Base-by-base conservation (phyloP, 2,797 vertebrate genomes). In the Buceros bicornis region DNA sequence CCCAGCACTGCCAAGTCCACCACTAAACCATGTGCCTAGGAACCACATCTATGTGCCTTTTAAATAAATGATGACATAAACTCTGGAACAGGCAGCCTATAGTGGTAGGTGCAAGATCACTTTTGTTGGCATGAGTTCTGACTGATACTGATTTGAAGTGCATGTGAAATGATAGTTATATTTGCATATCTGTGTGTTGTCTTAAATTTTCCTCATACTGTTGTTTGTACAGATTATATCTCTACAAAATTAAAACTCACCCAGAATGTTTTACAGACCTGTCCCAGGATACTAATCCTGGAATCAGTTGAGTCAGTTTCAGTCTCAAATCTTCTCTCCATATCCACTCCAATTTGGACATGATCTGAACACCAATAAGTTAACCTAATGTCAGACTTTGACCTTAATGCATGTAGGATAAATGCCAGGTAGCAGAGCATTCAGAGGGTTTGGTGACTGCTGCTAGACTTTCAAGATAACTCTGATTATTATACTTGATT, bases 401-500 rank as follows among this genome's bases (percentile, higher is more conserved):
- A 82, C 42, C 8, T 92, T 80, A 53, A 70, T 18, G n/a, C 4
- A 16, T 6, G 16, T 13, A 47, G 53, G 67, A 80, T 74, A 80
- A 90, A 88, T 28, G 28, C 19, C 7, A 16, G 45, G 48, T 13
- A 66, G 57, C 26, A 82, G 77, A 95, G 12, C 31, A 66, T 78
- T 91, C 40, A 72, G n/a, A 92, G 21, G 8, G 21, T 78, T 94
- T 88, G n/a, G 60, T 81, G 57, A 37, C 70, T 80, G 60, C 61
- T 89, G 62, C 26, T 81, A 71, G 62, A 69, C 67, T 83, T 80
- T 66, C 58, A 71, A 69, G 82, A 58, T 70, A 91, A 73, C 67
- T 94, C 76, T 94, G 78, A 58, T 96, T 94, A 89, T 91, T 58
- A 70, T 83, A 83, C 66, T 93, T 96, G 89, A 96, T 97, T 97